Evolutionary conservation across 2,888 invertebrate genomes (phyloP), one percentile per base, ranked within the genome.

Genomic region (Dryadula phaetusa): DNA sequence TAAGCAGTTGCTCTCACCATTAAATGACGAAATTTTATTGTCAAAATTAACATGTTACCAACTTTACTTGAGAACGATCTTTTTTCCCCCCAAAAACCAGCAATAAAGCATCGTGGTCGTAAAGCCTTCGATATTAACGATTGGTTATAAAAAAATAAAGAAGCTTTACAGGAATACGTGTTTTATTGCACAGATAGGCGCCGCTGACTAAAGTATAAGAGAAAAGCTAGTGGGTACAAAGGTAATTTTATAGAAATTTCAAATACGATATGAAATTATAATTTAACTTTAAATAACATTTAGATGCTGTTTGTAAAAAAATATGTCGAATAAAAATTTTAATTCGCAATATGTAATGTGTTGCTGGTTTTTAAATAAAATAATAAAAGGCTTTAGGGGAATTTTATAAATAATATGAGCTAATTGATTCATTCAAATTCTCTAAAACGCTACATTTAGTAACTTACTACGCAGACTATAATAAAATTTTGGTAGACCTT

Each of bases 41-140:
- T 80, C 79, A 78, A 81, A 88, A 90, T 90, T 88, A 90, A 88
- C 88, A 88, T 88, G 88, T 88, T 85, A 86, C 84, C 81, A 81
- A 80, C 81, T 86, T 82, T 79, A 80, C 78, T 75, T 81, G 76
- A 81, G 83, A 79, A 76, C 72, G 70, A 71, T 77, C 79, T 79
- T 84, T 84, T 83, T 82, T 77, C 28, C 75, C 72, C 77, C 75
- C 70, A 81, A 82, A 83, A 81, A 76, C 77, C 73, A 73, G 86
- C 82, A 83, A 86, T 89, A 90, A 89, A 89, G 82, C 86, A 88
- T 87, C 76, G 74, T 79, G 79, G 84, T 77, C 86, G 83, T 90
- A 89, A 90, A 89, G 78, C 76, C 81, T 83, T 88, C 87, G 84
- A 89, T 89, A 88, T 87, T 90, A 89, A 90, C 87, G 89, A 88